Evolutionary conservation across 2,888 invertebrate genomes (phyloP).

Genomic region (Trachelus tabidus): DNA sequence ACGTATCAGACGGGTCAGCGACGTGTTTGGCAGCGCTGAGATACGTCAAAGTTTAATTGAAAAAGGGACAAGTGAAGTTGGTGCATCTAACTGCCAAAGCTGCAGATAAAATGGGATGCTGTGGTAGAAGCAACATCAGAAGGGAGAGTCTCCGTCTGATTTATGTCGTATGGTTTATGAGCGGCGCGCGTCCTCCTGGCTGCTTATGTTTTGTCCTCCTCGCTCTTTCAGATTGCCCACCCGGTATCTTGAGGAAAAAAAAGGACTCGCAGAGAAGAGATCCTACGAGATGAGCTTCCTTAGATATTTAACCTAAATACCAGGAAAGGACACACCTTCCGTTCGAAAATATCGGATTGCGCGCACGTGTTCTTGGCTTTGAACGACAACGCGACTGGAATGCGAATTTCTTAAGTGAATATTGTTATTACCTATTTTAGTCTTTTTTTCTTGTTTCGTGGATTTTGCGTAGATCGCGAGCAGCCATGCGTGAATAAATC

Average conservation of each 20-base stretch:
- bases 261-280: background rate
- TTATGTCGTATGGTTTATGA: constrained; percentile 56
- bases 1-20: constrained; percentile 44
- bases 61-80: background rate
- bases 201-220: constrained; percentile 43
- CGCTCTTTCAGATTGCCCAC: background rate
- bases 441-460: background rate
- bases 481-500: background rate
- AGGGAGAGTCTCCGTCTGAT: constrained; percentile 43
- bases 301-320: background rate
- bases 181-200: constrained; percentile 39
- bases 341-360: background rate
- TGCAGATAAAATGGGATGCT: constrained; percentile 17
- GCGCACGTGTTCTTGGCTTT: background rate
- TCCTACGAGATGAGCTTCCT: background rate
- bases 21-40: constrained; percentile 10
- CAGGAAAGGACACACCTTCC: background rate
- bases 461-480: background rate
- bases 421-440: background rate
- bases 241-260: background rate
- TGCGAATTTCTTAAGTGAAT: background rate
- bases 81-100: background rate
- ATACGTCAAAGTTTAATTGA: constrained; percentile 42
- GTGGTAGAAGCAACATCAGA: constrained; percentile 12
- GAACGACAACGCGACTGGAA: background rate